Base-by-base conservation (phyloP, 2,888 invertebrate species). In the Campoletis raptor region DNA sequence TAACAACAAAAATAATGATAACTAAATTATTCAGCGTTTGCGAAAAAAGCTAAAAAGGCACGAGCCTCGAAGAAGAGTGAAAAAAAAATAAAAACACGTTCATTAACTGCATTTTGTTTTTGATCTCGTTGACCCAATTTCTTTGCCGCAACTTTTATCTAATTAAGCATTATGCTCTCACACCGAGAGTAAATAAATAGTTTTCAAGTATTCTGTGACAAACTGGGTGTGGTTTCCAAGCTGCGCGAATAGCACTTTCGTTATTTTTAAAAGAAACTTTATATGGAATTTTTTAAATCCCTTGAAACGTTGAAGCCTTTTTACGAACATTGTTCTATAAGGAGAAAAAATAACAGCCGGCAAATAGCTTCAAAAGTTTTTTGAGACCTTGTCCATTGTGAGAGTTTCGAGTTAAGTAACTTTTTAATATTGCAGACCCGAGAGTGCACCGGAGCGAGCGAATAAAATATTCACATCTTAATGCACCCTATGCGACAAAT, bases 401-500 rank as follows among this genome's bases (percentile, higher is more conserved):
- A 54, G 66, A 81, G 64, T 72, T 52, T 61, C 15, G 48, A 48
- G 40, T 18, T 18, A 15, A 30, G 37, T 67, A 42, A 36, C 48
- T 66, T 15, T 2, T 74, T 15, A 61, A 74, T 74, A 74, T 61
- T 74, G 57, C 76, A 70, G 5, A 40, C 18, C 40, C 73, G 36
- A 77, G 72, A 64, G 45, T 52, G 21, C 45, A 30, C 54, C 36
- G 8, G 18, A 69, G 73, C 40, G 66, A 52, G 7, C 30, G 37
- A 1, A 74, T 80, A 64, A 80, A 80, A 76, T 61, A 84, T 84
- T 77, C 81, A 81, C 54, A 21, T 4, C 72, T 40, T 18, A 52
- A 74, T 69, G 42, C 70, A 77, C 12, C n/a, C 30, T 61, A 7
- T 6, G 0, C 6, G 61, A 30, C 6, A 5, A 30, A 30, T 61